phyloP scores from a whole-genome alignment of 2,797 vertebrate species.

The Lithobates sylvaticus region DNA sequence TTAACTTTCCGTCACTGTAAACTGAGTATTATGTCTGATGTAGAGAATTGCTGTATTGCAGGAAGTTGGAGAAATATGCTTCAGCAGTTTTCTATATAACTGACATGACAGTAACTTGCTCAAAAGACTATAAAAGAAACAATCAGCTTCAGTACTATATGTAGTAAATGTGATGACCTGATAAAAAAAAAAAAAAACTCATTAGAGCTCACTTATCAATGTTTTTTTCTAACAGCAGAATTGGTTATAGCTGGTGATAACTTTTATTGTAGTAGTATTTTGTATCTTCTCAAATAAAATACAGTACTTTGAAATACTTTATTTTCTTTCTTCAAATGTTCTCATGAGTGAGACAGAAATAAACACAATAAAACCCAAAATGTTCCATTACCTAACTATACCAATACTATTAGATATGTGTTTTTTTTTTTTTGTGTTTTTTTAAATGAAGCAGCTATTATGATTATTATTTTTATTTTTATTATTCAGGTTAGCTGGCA shows the following conservation, averaged over 20 bases:
- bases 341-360: neutral
- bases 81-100: slow-evolving; percentile 16
- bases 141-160: slow-evolving; percentile 11
- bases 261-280: slow-evolving; percentile 39
- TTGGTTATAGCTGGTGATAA: slow-evolving; percentile 38
- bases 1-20: slow-evolving; percentile 1
- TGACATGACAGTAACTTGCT: slow-evolving; percentile 24
- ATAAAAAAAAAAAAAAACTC: slow-evolving; percentile 43
- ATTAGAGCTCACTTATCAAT: slow-evolving; percentile 49
- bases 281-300: slow-evolving; percentile 25
- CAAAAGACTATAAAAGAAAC: slow-evolving; percentile 27
- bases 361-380: neutral
- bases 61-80: slow-evolving; percentile 1
- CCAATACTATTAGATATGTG: neutral
- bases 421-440: neutral
- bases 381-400: neutral
- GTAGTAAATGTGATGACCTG: slow-evolving; percentile 42
- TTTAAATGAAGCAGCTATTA: neutral
- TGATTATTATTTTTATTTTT: neutral
- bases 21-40: slow-evolving; percentile 21
- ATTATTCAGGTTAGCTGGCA: neutral
- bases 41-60: neutral
- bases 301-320: slow-evolving; percentile 18
- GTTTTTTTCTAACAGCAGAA: slow-evolving; percentile 39
- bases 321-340: neutral